Conservation (phyloP, 2,113 vertebrate genomes). For the Silurus glanis region DNA sequence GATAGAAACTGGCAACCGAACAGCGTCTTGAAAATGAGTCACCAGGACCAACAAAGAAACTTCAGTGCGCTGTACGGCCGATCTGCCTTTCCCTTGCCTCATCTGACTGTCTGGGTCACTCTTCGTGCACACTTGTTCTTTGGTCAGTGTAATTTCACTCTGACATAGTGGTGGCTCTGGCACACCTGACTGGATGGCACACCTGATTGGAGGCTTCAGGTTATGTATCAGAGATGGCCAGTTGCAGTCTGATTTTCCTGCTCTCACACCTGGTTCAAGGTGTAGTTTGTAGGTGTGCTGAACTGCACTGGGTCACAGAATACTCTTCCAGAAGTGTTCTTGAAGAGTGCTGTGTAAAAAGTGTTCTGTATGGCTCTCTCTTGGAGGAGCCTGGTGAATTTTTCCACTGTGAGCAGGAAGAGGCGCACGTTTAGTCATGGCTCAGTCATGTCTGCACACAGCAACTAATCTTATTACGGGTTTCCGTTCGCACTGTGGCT, state of each 20-base stretch:
- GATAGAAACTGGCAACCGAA: slow-evolving; percentile 97
- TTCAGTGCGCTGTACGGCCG: slow-evolving; percentile 69
- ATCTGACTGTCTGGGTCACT: slow-evolving; percentile 41
- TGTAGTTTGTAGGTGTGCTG: background rate
- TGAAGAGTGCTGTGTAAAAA: slow-evolving; percentile 26
- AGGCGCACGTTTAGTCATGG: slow-evolving; percentile 89
- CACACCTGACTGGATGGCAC: background rate
- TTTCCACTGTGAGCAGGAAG: slow-evolving; percentile 87
- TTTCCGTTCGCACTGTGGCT: slow-evolving; percentile 85
- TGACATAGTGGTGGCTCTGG: background rate
- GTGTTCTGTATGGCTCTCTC: slow-evolving; percentile 28
- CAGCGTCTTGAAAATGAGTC: slow-evolving; percentile 99
- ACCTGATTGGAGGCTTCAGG: background rate
- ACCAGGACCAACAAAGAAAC: slow-evolving; percentile 94
- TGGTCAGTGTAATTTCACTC: slow-evolving; percentile 2
- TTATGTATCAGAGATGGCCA: slow-evolving; percentile 14
- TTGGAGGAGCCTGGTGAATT: slow-evolving; percentile 73
- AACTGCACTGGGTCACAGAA: background rate
- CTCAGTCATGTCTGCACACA: slow-evolving; percentile 91
- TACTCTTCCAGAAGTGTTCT: slow-evolving; percentile 16
- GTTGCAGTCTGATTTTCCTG: background rate
- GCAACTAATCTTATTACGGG: slow-evolving; percentile 92
- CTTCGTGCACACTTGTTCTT: background rate
- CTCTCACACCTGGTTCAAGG: background rate
- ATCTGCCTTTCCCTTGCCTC: slow-evolving; percentile 33